Evolutionary conservation across 1,140 invertebrate species (phyloP).

Genomic region (Drosophila ogumai): DNA sequence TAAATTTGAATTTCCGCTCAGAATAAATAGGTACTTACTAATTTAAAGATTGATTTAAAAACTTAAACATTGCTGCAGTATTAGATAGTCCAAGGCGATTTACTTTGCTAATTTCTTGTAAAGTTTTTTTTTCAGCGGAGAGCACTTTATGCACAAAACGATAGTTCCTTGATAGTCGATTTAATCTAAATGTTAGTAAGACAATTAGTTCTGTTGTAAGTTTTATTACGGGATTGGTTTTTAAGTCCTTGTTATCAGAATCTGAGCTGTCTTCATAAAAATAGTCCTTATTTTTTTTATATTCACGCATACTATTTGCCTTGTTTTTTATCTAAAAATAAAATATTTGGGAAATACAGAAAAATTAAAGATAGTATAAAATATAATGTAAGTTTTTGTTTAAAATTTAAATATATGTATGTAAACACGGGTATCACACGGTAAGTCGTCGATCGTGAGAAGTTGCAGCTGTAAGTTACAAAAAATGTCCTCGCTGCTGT

Average conservation of each 20-base stretch:
- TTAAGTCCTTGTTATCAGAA: constrained; percentile 51
- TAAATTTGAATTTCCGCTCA: background rate
- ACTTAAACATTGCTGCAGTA: constrained; percentile 71
- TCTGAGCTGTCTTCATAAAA: constrained; percentile 26
- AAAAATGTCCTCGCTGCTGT: too few relatives aligned
- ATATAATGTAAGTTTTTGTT: too few relatives aligned
- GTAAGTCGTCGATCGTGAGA: too few relatives aligned
- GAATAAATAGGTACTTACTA: constrained; percentile 38
- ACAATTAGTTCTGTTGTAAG: constrained; percentile 51
- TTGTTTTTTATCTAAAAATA: constrained; percentile 30
- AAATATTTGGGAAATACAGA: background rate
- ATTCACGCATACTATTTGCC: background rate
- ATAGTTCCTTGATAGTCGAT: constrained; percentile 64
- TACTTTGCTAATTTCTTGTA: constrained; percentile 72
- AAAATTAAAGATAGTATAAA: too few relatives aligned
- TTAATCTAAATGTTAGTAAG: constrained; percentile 56
- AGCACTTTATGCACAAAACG: constrained; percentile 69
- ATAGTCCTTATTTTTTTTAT: constrained; percentile 1
- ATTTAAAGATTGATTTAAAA: constrained; percentile 65
- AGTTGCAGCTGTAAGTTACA: too few relatives aligned
- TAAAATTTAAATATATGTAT: too few relatives aligned
- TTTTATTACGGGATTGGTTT: constrained; percentile 57
- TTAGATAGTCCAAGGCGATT: constrained; percentile 67
- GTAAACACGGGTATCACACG: too few relatives aligned
- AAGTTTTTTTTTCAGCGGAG: constrained; percentile 65